Conservation (phyloP, 2,888 invertebrate species). For the Mesopsocus fuscifrons region DNA sequence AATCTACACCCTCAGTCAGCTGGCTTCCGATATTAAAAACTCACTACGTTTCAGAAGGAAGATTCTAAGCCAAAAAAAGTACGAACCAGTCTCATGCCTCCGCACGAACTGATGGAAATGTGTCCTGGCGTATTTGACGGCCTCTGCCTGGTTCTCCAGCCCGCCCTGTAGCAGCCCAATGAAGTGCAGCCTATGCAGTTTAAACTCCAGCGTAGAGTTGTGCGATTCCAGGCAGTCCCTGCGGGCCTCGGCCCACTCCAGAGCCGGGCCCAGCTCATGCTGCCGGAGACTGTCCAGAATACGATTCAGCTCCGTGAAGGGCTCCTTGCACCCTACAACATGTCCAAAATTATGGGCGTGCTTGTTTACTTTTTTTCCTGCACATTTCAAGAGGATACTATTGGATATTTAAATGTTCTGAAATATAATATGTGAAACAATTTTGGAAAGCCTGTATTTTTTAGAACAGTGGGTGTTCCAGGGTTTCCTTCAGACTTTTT, state of each 20-base stretch:
- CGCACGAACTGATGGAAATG: conserved; percentile 66
- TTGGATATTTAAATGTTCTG: too few species aligned
- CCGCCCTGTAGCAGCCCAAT: conserved; percentile 50
- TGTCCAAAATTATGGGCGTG: too few species aligned
- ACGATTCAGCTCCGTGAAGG: conserved; percentile 66
- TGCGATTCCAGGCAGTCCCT: conserved; percentile 48
- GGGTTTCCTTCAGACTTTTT: too few species aligned
- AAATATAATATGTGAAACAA: too few species aligned
- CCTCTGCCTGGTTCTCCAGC: conserved; percentile 52
- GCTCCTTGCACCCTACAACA: conserved; percentile 48
- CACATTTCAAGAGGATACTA: too few species aligned
- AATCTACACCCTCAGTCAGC: too few species aligned
- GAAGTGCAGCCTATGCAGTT: conserved; percentile 61
- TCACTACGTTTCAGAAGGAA: too few species aligned
- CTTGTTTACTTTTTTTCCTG: too few species aligned
- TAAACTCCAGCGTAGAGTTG: conserved; percentile 57
- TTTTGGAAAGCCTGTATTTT: too few species aligned
- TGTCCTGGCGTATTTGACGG: conserved; percentile 68
- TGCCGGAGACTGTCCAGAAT: conserved; percentile 72
- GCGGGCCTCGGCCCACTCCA: conserved; percentile 70
- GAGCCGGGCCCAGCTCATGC: conserved; percentile 62
- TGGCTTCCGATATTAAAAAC: too few species aligned
- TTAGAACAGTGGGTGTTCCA: too few species aligned
- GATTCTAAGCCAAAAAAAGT: too few species aligned
- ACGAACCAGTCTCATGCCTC: conserved; percentile 50